phyloP scores from a whole-genome alignment of 2,888 invertebrate genomes.

The Norana najaformis region DNA sequence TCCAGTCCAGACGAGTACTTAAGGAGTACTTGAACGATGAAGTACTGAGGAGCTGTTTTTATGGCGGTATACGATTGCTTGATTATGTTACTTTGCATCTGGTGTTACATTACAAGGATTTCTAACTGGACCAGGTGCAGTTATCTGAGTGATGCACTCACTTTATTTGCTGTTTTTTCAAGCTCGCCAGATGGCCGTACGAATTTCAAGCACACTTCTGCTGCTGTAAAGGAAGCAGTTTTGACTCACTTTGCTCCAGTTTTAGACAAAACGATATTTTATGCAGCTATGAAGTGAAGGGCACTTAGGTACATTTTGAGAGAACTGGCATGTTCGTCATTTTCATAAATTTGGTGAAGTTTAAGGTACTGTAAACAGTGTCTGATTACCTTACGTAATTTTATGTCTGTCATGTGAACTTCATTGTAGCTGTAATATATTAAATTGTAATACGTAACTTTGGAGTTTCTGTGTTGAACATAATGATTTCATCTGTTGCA shows the following conservation, averaged over 20 bases:
- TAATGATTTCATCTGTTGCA: neutral
- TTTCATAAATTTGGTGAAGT: neutral
- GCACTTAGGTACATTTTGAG: neutral
- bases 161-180: neutral
- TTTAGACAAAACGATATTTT: neutral
- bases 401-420: neutral
- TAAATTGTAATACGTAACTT: neutral
- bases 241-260: neutral
- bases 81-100: neutral
- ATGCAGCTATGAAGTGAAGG: neutral
- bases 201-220: neutral
- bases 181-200: neutral
- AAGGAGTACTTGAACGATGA: neutral
- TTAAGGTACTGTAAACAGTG: neutral
- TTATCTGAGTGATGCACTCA: no score
- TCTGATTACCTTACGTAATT: neutral
- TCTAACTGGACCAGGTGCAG: neutral
- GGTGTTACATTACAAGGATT: neutral
- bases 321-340: neutral
- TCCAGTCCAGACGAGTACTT: no score
- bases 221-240: neutral
- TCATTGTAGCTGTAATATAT: slow-evolving; percentile 7
- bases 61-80: neutral
- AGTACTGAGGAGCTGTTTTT: no score
- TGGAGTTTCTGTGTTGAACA: no score